Percentiles rank a stretch among this genome's conserved stretches.
phyloP scores from a whole-genome alignment of 2,888 invertebrate genomes.

The Oscheius sp. region DNA sequence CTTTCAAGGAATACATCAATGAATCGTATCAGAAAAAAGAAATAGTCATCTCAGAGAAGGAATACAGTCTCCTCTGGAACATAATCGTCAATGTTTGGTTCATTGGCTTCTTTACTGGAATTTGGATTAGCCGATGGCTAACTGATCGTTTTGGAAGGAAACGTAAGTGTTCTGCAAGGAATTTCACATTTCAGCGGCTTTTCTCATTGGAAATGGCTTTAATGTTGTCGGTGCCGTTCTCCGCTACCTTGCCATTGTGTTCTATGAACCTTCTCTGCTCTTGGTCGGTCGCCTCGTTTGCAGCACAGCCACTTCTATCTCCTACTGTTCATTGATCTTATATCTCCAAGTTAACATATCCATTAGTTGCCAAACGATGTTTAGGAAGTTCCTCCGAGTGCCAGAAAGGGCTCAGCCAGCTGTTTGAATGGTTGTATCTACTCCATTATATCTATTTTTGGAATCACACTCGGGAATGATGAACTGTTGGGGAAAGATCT shows the following conservation, averaged over 20 bases:
- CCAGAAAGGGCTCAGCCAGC: slow-evolving; percentile 18
- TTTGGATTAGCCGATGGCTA: slow-evolving; percentile 29
- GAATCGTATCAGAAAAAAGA: slow-evolving; percentile 8
- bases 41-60: slow-evolving; percentile 7
- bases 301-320: slow-evolving; percentile 27
- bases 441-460: slow-evolving; percentile 29
- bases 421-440: slow-evolving; percentile 31
- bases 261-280: slow-evolving; percentile 23
- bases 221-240: slow-evolving; percentile 26
- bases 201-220: slow-evolving; percentile 27
- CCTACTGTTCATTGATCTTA: slow-evolving; percentile 25
- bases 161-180: background rate
- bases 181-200: slow-evolving; percentile 23
- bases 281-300: slow-evolving; percentile 23
- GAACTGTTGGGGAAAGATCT: slow-evolving; percentile 27
- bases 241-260: slow-evolving; percentile 12
- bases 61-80: slow-evolving; percentile 26
- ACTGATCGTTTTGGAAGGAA: slow-evolving; percentile 30
- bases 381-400: slow-evolving; percentile 28
- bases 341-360: slow-evolving; percentile 15
- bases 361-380: background rate
- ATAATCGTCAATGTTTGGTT: slow-evolving; percentile 29
- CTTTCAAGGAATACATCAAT: slow-evolving; percentile 28
- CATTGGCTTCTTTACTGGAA: slow-evolving; percentile 29
- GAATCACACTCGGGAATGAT: slow-evolving; percentile 30